These are phyloP conservation scores for Linurgus olivaceus DNA, from an alignment of 2,797 vertebrate genomes.

Conservation along the genomic window DNA sequence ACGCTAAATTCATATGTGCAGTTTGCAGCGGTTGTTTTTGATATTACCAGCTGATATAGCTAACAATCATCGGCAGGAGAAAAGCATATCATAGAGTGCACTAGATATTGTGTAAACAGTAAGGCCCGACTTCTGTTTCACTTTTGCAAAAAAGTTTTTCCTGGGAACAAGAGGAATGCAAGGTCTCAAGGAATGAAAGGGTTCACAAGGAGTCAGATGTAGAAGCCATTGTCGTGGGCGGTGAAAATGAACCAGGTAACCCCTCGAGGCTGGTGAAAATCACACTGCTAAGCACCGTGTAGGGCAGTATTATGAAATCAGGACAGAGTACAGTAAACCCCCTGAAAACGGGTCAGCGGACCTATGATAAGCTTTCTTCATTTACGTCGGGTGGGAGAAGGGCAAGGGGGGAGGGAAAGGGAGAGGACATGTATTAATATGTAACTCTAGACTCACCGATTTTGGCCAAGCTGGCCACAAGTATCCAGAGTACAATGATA, in stretches of 20 bases:
- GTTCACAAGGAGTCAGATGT: not conserved
- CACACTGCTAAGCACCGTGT: not conserved
- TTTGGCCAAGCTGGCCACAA: slow-evolving; percentile 94
- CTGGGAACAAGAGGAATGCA: not conserved
- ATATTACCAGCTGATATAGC: not conserved
- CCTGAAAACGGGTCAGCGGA: not conserved
- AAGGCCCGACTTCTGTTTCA: not conserved
- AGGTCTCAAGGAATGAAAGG: not conserved
- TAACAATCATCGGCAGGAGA: not conserved
- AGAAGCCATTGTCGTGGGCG: not conserved
- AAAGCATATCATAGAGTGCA: not conserved
- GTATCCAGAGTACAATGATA: slow-evolving; percentile 89
- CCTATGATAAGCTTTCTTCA: not conserved
- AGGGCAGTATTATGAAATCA: not conserved
- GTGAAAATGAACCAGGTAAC: not conserved
- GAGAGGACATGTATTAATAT: not conserved
- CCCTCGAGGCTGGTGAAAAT: not conserved
- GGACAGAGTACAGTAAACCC: slow-evolving; percentile 29
- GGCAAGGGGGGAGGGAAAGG: not conserved
- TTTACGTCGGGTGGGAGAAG: not conserved
- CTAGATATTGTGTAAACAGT: not conserved
- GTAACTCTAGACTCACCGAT: slow-evolving; percentile 81
- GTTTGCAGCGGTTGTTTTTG: not conserved
- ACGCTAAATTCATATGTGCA: rapidly evolving
- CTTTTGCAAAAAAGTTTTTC: not conserved